Percentiles rank a stretch among this genome's conserved stretches.
Evolutionary conservation across 2,113 vertebrate species (phyloP).

Genomic region (Megaceryle maxima): DNA sequence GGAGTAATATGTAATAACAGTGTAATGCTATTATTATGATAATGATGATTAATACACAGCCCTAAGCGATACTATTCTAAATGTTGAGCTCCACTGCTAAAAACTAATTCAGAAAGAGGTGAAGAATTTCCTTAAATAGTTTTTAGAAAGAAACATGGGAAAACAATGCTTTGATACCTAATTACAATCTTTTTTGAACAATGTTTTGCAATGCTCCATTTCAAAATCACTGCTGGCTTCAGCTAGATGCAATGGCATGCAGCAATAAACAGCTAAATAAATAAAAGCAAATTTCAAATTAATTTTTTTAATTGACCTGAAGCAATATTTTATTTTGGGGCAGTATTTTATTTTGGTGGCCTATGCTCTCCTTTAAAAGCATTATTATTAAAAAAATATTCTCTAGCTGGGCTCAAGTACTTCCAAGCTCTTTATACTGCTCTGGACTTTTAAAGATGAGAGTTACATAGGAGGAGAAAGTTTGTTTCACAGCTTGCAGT

Average conservation of each 20-base stretch:
- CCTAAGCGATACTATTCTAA: background rate
- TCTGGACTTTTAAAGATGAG: background rate
- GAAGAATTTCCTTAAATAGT: background rate
- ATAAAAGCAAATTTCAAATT: background rate
- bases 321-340: background rate
- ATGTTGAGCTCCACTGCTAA: background rate
- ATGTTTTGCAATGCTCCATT: background rate
- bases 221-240: background rate
- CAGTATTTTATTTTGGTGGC: background rate
- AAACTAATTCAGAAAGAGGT: background rate
- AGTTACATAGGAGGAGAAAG: background rate
- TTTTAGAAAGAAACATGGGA: background rate
- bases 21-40: constrained; percentile 18
- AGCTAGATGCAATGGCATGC: accelerated
- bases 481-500: background rate
- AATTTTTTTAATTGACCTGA: background rate
- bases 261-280: background rate
- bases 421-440: background rate
- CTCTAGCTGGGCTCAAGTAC: background rate
- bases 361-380: background rate
- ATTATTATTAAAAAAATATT: background rate
- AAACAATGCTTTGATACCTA: background rate
- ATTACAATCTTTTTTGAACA: background rate
- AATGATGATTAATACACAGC: constrained; percentile 39
- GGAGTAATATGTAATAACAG: constrained; percentile 20